A percentile compares a stretch with the other conserved stretches of the same genome.
Conservation (phyloP, 2,113 vertebrate genomes). For the Cygnus atratus region DNA sequence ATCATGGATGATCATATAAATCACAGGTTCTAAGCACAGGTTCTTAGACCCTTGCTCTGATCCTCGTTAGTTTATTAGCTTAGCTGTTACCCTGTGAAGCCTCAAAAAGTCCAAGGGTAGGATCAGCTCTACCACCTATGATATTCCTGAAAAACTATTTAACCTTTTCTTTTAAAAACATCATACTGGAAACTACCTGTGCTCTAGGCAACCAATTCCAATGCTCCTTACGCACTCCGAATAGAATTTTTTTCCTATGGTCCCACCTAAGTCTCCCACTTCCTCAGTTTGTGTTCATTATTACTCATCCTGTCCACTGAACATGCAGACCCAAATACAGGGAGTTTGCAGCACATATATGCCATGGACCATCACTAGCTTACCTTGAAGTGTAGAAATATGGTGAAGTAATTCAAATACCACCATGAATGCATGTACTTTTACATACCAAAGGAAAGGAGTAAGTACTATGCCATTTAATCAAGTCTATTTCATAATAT, state of each 20-base stretch:
- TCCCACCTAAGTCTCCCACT: background rate
- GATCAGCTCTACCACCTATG: background rate
- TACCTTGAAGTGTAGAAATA: slow-evolving; percentile 20
- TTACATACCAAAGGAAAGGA: background rate
- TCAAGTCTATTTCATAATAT: background rate
- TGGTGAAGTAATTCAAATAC: background rate
- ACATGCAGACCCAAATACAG: slow-evolving; percentile 42
- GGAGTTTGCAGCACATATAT: background rate
- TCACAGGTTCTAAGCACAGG: background rate
- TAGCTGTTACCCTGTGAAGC: background rate
- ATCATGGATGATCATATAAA: background rate
- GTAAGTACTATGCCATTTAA: background rate
- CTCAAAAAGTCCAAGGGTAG: background rate
- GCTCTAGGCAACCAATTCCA: background rate
- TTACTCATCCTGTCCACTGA: slow-evolving; percentile 3
- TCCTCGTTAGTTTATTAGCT: background rate
- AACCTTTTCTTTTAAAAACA: background rate
- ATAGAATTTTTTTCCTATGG: background rate
- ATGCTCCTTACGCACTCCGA: background rate
- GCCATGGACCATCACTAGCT: background rate
- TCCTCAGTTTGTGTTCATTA: background rate
- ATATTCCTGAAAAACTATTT: background rate
- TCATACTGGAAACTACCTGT: background rate
- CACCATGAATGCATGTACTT: background rate
- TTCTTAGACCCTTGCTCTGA: background rate